phyloP scores from a whole-genome alignment of 2,888 invertebrate genomes.

The Palloptera scutellata region DNA sequence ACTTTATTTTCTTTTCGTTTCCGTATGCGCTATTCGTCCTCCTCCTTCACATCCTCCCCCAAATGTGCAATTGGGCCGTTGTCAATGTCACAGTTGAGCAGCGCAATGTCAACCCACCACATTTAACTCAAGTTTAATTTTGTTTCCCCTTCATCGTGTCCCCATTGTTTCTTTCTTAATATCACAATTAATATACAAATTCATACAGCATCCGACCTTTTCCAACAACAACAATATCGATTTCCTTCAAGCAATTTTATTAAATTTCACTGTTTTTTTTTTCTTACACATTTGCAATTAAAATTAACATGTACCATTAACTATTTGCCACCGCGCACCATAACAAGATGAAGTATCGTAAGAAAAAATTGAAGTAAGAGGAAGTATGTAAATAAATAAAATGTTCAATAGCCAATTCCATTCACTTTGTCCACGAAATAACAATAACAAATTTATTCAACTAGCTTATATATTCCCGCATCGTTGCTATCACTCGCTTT shows the following conservation, averaged over 20 bases:
- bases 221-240: not conserved
- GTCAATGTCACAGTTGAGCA: too few species aligned
- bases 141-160: too few species aligned
- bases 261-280: not conserved
- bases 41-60: too few species aligned
- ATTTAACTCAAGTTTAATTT: too few species aligned
- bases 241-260: not conserved
- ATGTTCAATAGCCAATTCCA: not conserved
- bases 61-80: too few species aligned
- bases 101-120: too few species aligned
- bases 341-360: not conserved
- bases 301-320: conserved; percentile 6
- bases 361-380: not conserved
- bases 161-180: too few species aligned
- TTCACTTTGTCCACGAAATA: not conserved
- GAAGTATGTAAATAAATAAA: conserved; percentile 3
- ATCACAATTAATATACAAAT: too few species aligned
- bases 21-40: too few species aligned
- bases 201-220: conserved; percentile 1
- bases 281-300: not conserved
- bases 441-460: not conserved
- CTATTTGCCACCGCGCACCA: not conserved
- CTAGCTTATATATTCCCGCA: conserved; percentile 2
- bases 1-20: too few species aligned
- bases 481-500: not conserved